Base-by-base conservation (phyloP, 2,797 vertebrate species). In the Danionella dracula region DNA sequence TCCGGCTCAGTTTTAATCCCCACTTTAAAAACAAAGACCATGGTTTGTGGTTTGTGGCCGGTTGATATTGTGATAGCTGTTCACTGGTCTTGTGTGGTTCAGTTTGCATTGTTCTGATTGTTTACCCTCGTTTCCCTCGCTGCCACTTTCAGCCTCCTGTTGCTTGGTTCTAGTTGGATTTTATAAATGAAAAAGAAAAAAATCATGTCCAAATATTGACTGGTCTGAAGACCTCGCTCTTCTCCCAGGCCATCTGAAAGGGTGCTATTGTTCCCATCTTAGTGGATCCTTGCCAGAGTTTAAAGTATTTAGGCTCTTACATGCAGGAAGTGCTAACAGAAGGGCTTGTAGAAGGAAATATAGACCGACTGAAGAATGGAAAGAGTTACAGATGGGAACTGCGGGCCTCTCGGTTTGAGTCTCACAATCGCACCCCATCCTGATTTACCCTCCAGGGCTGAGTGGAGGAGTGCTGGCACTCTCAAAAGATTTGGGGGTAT, bases 141-240 rank as follows among this genome's bases (percentile, higher is more conserved):
- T 78, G 77, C 66, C 78, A 81, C 72, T 82, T 7, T 37, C 75
- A 75, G 59, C 82, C 87, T 84, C 83, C 59, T n/a, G 77, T 79
- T 57, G 81, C 74, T 84, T 21, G 71, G 75, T 85, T 87, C 83
- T 71, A 77, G 84, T 85, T 82, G 82, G 86, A 89, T 83, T 79
- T 61, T 51, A 41, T 71, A 51, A 80, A 53, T 82, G 87, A 78
- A 3, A 6, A 3, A 64, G 75, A 76, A 76, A 84, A 83, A 85
- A 82, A 62, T 57, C 80, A 68, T 81, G 84, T 87, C 82, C 84
- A 93, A 92, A 93, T 93, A 93, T 91, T 93, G 91, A 91, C 89
- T 78, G 79, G 78, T 81, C 81, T 80, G 75, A 76, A 83, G 79
- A 85, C 79, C 70, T 59, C 79, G 78, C 85, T 74, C 76, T 78